These are phyloP conservation scores for Andrena dorsata DNA, from an alignment of 2,888 invertebrate genomes.

Conservation along the genomic window DNA sequence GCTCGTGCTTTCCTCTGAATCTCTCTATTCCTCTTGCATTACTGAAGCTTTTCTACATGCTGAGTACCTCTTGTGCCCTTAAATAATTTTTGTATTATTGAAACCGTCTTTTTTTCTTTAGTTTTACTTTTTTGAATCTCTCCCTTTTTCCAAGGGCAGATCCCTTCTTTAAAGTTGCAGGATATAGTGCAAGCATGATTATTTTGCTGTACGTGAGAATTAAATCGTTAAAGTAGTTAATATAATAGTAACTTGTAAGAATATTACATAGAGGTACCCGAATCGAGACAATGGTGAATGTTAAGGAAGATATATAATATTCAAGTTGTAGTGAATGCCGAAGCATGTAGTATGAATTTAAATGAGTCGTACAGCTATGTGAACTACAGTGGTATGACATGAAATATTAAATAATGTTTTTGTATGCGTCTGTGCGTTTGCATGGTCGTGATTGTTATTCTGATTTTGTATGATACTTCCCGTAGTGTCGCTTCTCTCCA, in stretches of 20 bases:
- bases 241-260: background rate
- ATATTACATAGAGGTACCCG: background rate
- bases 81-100: too few relatives aligned
- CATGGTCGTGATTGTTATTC: conserved; percentile 34
- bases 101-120: too few relatives aligned
- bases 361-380: conserved; percentile 32
- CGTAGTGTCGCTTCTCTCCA: too few relatives aligned
- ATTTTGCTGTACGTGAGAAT: background rate
- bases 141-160: too few relatives aligned
- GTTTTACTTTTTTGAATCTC: too few relatives aligned
- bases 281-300: conserved; percentile 7
- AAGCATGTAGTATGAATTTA: conserved; percentile 22
- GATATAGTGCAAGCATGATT: too few relatives aligned
- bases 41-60: too few relatives aligned
- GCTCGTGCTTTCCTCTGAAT: conserved; percentile 1
- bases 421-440: conserved; percentile 42
- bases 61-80: too few relatives aligned
- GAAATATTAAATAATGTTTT: conserved; percentile 46
- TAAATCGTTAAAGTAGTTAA: background rate
- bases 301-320: background rate
- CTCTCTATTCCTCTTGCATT: conserved; percentile 1
- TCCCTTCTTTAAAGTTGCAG: too few relatives aligned
- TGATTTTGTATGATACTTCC: conserved; percentile 8
- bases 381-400: conserved; percentile 22
- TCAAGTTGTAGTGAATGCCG: background rate